Conservation (phyloP, 1,140 invertebrate genomes). For the Caenorhabditis briggsae region DNA sequence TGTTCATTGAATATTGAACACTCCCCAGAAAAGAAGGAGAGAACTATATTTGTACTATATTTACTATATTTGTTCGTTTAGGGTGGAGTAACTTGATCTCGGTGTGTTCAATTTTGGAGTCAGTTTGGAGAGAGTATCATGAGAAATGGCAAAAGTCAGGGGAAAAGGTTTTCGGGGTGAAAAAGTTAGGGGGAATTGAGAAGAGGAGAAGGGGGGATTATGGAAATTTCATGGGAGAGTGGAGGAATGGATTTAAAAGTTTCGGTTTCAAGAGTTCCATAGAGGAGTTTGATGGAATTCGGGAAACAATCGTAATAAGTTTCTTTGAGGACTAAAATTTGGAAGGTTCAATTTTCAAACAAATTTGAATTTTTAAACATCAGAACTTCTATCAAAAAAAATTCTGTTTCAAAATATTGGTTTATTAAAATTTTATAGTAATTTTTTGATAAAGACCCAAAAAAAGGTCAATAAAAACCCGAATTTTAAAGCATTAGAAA, state of each 20-base stretch:
- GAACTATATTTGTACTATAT: too few species aligned
- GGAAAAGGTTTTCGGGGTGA: neutral
- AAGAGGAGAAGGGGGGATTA: constrained; percentile 1
- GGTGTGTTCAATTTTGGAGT: neutral
- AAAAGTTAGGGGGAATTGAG: neutral
- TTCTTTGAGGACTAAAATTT: too few species aligned
- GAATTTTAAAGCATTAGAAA: too few species aligned
- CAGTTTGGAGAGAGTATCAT: constrained; percentile 34
- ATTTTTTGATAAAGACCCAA: too few species aligned
- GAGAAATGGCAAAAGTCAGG: constrained; percentile 30
- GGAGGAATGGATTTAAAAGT: neutral
- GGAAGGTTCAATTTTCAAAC: neutral
- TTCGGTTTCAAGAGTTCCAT: neutral
- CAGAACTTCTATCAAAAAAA: too few species aligned
- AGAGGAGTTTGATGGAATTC: neutral
- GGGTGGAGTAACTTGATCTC: constrained; percentile 13
- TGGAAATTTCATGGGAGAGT: constrained; percentile 32
- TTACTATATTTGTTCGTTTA: constrained; percentile 50
- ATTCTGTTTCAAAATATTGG: too few species aligned
- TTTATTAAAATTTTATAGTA: too few species aligned
- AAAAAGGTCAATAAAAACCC: too few species aligned
- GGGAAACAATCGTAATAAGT: too few species aligned
- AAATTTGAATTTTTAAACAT: too few species aligned
- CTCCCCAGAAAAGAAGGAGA: neutral
- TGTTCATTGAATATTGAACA: constrained; percentile 56